These are phyloP conservation scores for Zaprionus lineosus DNA, from an alignment of 2,888 invertebrate species.

Conservation along the genomic window DNA sequence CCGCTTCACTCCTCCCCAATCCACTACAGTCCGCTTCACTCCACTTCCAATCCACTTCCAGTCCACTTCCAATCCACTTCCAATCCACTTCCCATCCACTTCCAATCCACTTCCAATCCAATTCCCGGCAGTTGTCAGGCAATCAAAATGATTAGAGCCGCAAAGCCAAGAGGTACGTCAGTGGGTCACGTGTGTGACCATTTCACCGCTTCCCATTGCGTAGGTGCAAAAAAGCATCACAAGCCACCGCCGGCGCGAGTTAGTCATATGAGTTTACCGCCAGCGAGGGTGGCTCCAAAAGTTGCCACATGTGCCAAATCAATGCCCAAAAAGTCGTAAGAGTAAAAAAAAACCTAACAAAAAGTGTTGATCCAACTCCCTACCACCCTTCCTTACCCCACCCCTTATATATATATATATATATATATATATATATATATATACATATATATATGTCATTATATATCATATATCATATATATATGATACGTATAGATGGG, in stretches of 20 bases:
- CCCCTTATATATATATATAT: too few relatives aligned
- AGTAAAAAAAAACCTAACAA: neutral
- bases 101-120: neutral
- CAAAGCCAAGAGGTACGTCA: constrained; percentile 3
- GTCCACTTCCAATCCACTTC: neutral
- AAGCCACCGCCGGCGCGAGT: constrained; percentile 29
- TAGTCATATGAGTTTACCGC: constrained; percentile 45
- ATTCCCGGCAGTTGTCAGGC: constrained; percentile 19
- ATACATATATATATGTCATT: too few relatives aligned
- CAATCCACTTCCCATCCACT: too few relatives aligned
- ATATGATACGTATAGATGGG: too few relatives aligned
- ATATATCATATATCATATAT: too few relatives aligned
- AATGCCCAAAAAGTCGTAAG: neutral
- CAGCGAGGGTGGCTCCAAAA: constrained; percentile 29
- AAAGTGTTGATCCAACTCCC: too few relatives aligned
- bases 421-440: too few relatives aligned
- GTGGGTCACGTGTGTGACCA: constrained; percentile 58
- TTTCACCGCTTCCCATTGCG: constrained; percentile 48
- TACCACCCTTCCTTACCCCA: too few relatives aligned
- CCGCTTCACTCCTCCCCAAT: neutral
- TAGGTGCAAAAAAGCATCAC: constrained; percentile 67
- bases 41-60: neutral
- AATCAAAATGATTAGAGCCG: constrained; percentile 43
- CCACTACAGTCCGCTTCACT: too few relatives aligned
- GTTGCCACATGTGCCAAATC: neutral